phyloP scores from a whole-genome alignment of 2,888 invertebrate genomes.

The Strigamia maritima region DNA sequence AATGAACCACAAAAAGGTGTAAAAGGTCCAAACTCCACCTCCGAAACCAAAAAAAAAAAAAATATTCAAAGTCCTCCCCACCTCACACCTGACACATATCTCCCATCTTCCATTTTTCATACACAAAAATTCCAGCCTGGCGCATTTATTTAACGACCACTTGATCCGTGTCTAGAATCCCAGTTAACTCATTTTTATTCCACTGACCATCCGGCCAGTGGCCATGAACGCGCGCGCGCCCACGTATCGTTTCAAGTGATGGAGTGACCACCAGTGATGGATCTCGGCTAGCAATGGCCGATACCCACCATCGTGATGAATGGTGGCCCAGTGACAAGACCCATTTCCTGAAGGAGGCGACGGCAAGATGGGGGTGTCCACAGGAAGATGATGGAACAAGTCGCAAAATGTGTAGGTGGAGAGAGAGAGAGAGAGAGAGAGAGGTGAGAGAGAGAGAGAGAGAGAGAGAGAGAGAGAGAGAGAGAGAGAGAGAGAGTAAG shows the following conservation, averaged over 20 bases:
- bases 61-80: background rate
- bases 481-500: background rate
- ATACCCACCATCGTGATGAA: constrained; percentile 36
- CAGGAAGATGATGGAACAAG: constrained; percentile 9
- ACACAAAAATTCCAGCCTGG: background rate
- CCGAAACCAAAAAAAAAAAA: background rate
- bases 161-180: background rate
- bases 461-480: background rate
- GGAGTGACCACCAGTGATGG: constrained; percentile 15
- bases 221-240: constrained; percentile 8
- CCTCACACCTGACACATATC: background rate
- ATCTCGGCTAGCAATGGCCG: constrained; percentile 5
- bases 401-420: background rate
- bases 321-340: constrained; percentile 37
- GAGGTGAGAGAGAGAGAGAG: background rate
- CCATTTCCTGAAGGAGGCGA: constrained; percentile 36
- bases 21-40: background rate
- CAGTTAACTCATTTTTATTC: background rate
- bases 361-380: constrained; percentile 15
- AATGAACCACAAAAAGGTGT: background rate
- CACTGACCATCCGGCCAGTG: constrained; percentile 7
- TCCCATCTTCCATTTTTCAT: background rate
- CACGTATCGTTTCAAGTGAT: constrained; percentile 22
- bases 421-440: background rate
- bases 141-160: background rate